Evolutionary conservation across 2,888 invertebrate genomes (phyloP), one percentile per base, ranked within the genome.

Genomic region (Atethmia centrago): DNA sequence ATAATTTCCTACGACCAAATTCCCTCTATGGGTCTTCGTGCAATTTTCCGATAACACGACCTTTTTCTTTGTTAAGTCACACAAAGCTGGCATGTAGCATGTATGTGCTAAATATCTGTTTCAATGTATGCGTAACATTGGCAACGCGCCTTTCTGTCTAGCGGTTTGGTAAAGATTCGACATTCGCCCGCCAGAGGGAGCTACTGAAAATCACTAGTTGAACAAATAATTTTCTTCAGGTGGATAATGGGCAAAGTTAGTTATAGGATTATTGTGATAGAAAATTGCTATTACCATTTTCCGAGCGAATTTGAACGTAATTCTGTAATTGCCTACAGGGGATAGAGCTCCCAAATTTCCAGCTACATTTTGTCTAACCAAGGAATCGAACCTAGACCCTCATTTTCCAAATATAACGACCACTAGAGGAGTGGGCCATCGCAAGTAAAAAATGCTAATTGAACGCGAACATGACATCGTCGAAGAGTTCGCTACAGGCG

Each of bases 361-460:
- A 59, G 14, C 25, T 19, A 21, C 3, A 36, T 21, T 28, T 58
- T 28, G 1, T 19, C n/a, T 40, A 63, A 49, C 36, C 40, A 59
- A 49, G 36, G 53, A n/a, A 31, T 42, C 7, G n/a, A 49, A 14
- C 8, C 28, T 25, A 42, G 5, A 31, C 19, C 51, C 51, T 3
- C 36, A 74, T 36, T 61, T 65, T 21, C 16, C 19, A 68, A 10
- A 51, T 25, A 77, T 28, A 25, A 21, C n/a, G 19, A 61, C 28
- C 71, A 53, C 45, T 40, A 45, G 7, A 21, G 21, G 42, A 72
- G 28, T 10, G 56, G 62, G 49, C 40, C 71, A 61, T 61, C 28
- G 28, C 53, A 53, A 76, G 71, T 62, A 77, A 84, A 87, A 87
- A 83, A 86, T 86, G 81, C 67, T 84, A 87, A 88, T 87, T 85